Evolutionary conservation across 2,888 invertebrate species (phyloP).

Genomic region (Cryptus viduatorius): DNA sequence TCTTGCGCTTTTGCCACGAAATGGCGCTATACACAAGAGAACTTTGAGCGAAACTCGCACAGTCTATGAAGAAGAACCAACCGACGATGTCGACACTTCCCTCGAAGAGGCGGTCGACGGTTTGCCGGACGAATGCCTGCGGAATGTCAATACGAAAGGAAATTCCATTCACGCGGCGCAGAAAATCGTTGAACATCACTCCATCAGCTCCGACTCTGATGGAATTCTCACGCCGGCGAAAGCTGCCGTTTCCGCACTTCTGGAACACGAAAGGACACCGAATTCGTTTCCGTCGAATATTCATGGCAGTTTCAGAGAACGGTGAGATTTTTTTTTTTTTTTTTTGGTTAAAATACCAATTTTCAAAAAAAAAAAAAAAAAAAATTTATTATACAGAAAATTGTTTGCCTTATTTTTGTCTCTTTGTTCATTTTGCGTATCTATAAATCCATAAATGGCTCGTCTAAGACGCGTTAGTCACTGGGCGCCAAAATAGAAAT

Average conservation of each 20-base stretch:
- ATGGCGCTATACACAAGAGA: constrained; percentile 79
- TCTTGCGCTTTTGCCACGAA: constrained; percentile 85
- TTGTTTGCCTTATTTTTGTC: not conserved
- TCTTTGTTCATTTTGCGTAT: not conserved
- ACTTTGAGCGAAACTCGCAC: constrained; percentile 75
- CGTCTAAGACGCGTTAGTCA: not conserved
- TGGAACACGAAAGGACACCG: constrained; percentile 80
- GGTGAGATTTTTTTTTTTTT: constrained; percentile 72
- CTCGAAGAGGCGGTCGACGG: constrained; percentile 82
- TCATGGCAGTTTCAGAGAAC: constrained; percentile 82
- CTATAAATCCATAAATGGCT: not conserved
- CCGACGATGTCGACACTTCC: constrained; percentile 72
- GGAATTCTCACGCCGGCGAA: constrained; percentile 89
- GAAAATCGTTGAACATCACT: constrained; percentile 85
- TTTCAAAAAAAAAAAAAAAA: too few relatives aligned
- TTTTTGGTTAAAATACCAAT: too few relatives aligned
- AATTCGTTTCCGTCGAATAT: constrained; percentile 74
- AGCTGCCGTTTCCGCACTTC: constrained; percentile 79
- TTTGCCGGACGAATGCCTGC: constrained; percentile 70
- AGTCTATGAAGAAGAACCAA: constrained; percentile 70
- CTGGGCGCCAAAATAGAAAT: not conserved
- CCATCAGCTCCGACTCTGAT: constrained; percentile 92
- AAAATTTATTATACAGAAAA: too few relatives aligned
- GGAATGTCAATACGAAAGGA: constrained; percentile 37
- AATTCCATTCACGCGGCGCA: constrained; percentile 70